Evolutionary conservation across 2,888 invertebrate genomes (phyloP).

Genomic region (Euzophera pinguis): DNA sequence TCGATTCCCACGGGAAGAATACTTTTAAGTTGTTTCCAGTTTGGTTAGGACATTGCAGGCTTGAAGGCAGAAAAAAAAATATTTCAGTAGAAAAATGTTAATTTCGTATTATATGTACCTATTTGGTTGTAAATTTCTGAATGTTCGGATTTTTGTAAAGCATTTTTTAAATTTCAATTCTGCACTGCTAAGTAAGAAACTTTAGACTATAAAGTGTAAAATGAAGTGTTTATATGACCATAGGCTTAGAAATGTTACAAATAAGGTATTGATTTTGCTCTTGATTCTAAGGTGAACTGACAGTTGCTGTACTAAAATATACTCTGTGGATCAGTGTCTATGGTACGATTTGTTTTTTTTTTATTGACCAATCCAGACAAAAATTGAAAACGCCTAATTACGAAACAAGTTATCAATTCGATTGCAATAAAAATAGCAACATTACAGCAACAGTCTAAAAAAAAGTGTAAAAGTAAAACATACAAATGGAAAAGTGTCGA

Average conservation of each 20-base stretch:
- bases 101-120: no score
- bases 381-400: conserved; percentile 20
- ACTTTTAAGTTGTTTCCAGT: no score
- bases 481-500: conserved; percentile 43
- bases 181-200: no score
- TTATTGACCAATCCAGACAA: conserved; percentile 25
- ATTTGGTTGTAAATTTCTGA: no score
- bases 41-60: no score
- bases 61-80: no score
- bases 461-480: conserved; percentile 46
- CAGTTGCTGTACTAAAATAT: conserved; percentile 33
- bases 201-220: not conserved
- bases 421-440: conserved; percentile 18
- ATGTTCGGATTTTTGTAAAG: no score
- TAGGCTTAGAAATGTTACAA: not conserved
- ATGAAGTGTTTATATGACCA: not conserved
- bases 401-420: not conserved
- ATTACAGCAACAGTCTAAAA: conserved; percentile 52
- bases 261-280: not conserved
- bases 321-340: conserved; percentile 16
- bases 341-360: conserved; percentile 3
- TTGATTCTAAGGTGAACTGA: conserved; percentile 17
- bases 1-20: no score
- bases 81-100: no score
- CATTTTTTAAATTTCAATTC: no score